A percentile compares a stretch with the other conserved stretches of the same genome.
phyloP scores from a whole-genome alignment of 1,140 invertebrate species.

The Stenopsyche tienmushanensis region DNA sequence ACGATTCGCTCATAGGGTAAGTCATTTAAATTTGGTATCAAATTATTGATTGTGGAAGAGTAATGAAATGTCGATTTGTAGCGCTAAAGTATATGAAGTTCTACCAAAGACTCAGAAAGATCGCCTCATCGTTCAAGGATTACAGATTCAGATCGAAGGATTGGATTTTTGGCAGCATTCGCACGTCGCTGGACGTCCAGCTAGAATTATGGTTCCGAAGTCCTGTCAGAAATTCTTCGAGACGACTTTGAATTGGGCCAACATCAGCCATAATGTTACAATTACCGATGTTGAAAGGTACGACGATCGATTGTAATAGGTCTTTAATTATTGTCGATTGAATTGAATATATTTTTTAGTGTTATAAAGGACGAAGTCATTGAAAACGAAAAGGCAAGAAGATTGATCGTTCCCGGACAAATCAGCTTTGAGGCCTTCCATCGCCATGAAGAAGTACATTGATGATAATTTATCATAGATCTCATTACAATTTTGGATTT shows the following conservation, averaged over 20 bases:
- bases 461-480: no score
- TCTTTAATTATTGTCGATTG: not conserved
- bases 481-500: not conserved
- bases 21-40: not conserved
- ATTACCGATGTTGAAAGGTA: conserved; percentile 31
- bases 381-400: conserved; percentile 10
- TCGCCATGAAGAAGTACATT: conserved; percentile 26
- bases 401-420: not conserved
- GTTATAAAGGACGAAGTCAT: conserved; percentile 10
- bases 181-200: not conserved
- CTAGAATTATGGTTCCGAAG: conserved; percentile 11
- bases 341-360: not conserved
- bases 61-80: no score
- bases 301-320: not conserved
- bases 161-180: not conserved
- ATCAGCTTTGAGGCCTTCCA: conserved; percentile 35
- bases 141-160: no score
- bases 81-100: no score
- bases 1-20: conserved; percentile 23
- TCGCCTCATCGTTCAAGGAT: no score
- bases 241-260: not conserved
- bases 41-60: no score
- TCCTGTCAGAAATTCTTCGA: conserved; percentile 19
- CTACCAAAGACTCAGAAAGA: no score
- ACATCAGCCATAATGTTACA: conserved; percentile 13